Conservation (phyloP, 2,113 vertebrate genomes). For the Plecotus auritus region DNA sequence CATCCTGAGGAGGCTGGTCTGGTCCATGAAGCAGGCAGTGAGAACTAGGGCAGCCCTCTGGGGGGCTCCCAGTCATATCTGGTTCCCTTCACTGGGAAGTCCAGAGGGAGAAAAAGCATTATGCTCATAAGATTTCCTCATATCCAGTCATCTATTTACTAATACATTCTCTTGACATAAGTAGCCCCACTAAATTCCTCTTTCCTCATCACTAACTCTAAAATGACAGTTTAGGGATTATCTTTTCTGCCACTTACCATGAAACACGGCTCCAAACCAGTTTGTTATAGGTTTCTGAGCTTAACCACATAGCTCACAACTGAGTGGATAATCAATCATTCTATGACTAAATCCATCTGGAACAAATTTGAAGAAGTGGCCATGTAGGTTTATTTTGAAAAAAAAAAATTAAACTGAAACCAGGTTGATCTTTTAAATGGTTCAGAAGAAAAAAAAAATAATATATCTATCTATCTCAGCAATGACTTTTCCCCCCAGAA, state of each 20-base stretch:
- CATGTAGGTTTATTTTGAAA: slow-evolving; percentile 54
- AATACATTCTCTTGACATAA: slow-evolving; percentile 62
- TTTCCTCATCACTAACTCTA: slow-evolving; percentile 69
- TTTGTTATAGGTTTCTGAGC: slow-evolving; percentile 45
- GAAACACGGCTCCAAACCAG: slow-evolving; percentile 56
- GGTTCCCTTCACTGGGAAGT: slow-evolving; percentile 25
- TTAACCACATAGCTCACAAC: slow-evolving; percentile 62
- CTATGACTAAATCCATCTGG: slow-evolving; percentile 77
- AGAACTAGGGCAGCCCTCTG: not conserved
- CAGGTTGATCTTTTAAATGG: slow-evolving; percentile 60
- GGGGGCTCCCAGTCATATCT: not conserved
- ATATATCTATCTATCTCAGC: not conserved
- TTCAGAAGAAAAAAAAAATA: slow-evolving; percentile 51
- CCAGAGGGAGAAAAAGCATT: not conserved
- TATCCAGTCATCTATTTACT: slow-evolving; percentile 48
- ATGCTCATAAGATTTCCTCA: slow-evolving; percentile 4
- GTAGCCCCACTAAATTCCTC: slow-evolving; percentile 60
- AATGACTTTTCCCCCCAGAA: not conserved
- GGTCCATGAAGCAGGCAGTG: not conserved
- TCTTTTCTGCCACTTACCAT: slow-evolving; percentile 63
- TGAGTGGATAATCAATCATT: slow-evolving; percentile 60
- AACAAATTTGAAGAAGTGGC: slow-evolving; percentile 75
- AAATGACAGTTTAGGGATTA: slow-evolving; percentile 65
- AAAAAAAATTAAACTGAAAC: slow-evolving; percentile 58
- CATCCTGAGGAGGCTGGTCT: not conserved